These are phyloP conservation scores for Tribolium freemani DNA, from an alignment of 2,888 invertebrate species.

Conservation along the genomic window DNA sequence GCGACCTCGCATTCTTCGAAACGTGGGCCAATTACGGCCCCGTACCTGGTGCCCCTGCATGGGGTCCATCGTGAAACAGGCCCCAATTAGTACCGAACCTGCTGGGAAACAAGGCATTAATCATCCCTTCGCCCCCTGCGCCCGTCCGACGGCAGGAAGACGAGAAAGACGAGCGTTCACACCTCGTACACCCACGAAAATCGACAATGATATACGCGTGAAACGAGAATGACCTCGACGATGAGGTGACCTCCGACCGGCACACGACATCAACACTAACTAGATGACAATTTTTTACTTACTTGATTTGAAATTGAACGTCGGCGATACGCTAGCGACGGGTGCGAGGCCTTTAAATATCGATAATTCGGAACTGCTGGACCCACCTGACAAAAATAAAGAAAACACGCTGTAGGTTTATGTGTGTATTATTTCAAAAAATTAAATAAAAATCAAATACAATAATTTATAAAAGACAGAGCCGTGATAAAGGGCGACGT, in stretches of 20 bases:
- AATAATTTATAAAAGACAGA: neutral
- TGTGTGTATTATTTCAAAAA: neutral
- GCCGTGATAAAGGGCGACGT: conserved; percentile 26
- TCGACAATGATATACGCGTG: neutral
- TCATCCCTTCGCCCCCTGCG: conserved; percentile 39
- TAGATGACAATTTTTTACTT: conserved; percentile 3
- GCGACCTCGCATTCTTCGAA: conserved; percentile 20
- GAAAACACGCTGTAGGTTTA: conserved; percentile 34
- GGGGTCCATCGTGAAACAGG: conserved; percentile 52
- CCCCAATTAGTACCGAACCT: conserved; percentile 67
- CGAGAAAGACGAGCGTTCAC: conserved; percentile 36
- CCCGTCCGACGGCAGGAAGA: conserved; percentile 22
- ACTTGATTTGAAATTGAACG: conserved; percentile 41
- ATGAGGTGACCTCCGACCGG: neutral
- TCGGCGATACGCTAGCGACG: conserved; percentile 37
- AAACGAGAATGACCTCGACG: neutral
- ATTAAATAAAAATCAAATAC: neutral
- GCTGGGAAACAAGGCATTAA: conserved; percentile 68
- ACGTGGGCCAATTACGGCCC: conserved; percentile 49
- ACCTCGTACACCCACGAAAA: conserved; percentile 43
- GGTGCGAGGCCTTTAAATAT: conserved; percentile 32
- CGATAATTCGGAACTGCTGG: conserved; percentile 28
- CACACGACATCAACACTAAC: neutral
- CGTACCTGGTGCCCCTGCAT: conserved; percentile 50
- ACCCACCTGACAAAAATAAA: conserved; percentile 32